Conservation (phyloP, 2,888 invertebrate genomes). For the Phymatocera aterrima region DNA sequence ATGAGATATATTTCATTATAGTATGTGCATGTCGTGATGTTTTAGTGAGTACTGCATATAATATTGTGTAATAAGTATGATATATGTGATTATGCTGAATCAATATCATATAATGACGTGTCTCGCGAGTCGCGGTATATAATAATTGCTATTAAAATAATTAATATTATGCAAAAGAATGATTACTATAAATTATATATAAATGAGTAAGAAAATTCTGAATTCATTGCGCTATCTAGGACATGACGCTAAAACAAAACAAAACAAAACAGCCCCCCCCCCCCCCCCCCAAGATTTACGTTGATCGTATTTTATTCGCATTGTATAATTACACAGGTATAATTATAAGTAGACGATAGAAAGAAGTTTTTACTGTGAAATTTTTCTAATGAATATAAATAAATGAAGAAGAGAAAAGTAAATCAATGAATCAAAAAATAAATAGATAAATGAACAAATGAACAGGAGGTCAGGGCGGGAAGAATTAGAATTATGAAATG, state of each 20-base stretch:
- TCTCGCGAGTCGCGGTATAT: too few relatives aligned
- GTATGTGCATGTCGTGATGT: slow-evolving; percentile 10
- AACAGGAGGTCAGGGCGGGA: not conserved
- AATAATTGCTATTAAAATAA: too few relatives aligned
- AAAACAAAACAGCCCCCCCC: too few relatives aligned
- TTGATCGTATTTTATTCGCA: not conserved
- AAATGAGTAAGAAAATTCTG: not conserved
- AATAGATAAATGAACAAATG: too few relatives aligned
- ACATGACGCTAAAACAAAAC: slow-evolving; percentile 25
- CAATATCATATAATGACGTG: not conserved
- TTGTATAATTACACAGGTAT: not conserved
- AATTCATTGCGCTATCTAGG: slow-evolving; percentile 30
- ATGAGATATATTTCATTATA: not conserved
- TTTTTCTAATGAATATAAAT: slow-evolving; percentile 1
- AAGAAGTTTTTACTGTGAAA: not conserved
- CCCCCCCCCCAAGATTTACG: not conserved
- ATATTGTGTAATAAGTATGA: not conserved
- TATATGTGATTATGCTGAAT: not conserved
- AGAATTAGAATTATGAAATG: not conserved
- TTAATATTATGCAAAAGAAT: not conserved
- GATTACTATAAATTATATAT: too few relatives aligned
- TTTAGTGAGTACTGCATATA: not conserved
- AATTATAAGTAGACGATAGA: not conserved
- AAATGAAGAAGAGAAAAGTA: too few relatives aligned
- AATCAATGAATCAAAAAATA: too few relatives aligned